Conservation (phyloP, 2,113 vertebrate species). For the Macheiramphus alcinus region DNA sequence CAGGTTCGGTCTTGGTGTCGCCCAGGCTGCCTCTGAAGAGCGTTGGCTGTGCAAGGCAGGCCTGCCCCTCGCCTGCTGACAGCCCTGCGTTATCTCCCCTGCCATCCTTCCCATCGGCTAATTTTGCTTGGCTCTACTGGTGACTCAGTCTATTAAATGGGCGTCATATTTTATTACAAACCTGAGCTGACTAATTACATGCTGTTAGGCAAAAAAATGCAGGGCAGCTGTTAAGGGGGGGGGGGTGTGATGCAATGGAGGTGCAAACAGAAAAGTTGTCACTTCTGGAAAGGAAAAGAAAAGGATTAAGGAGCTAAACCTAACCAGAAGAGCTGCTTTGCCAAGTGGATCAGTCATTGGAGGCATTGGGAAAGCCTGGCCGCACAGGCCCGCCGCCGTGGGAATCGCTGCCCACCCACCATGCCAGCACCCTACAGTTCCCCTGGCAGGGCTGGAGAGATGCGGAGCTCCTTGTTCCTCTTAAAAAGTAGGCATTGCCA, state of each 20-base stretch:
- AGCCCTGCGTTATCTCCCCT: background rate
- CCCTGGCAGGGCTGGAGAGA: background rate
- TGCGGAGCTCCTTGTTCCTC: background rate
- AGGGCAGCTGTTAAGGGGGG: background rate
- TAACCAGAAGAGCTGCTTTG: background rate
- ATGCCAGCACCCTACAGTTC: background rate
- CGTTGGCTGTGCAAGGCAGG: background rate
- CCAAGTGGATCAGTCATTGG: background rate
- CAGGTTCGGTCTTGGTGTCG: background rate
- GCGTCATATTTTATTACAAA: constrained; percentile 8
- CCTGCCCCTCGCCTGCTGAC: background rate
- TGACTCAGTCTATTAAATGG: constrained; percentile 49
- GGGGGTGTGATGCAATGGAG: background rate
- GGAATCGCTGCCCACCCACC: background rate
- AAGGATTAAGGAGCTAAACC: background rate
- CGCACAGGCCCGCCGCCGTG: background rate
- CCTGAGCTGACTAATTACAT: constrained; percentile 26
- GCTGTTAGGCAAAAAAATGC: constrained; percentile 9
- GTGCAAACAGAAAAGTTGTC: background rate
- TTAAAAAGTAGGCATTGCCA: background rate
- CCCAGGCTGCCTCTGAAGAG: background rate
- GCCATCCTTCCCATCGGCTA: background rate
- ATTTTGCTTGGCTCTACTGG: background rate
- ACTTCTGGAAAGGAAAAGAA: background rate
- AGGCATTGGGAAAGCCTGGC: background rate